Conservation (phyloP, 2,888 invertebrate species). For the Chaitophorus viminalis region DNA sequence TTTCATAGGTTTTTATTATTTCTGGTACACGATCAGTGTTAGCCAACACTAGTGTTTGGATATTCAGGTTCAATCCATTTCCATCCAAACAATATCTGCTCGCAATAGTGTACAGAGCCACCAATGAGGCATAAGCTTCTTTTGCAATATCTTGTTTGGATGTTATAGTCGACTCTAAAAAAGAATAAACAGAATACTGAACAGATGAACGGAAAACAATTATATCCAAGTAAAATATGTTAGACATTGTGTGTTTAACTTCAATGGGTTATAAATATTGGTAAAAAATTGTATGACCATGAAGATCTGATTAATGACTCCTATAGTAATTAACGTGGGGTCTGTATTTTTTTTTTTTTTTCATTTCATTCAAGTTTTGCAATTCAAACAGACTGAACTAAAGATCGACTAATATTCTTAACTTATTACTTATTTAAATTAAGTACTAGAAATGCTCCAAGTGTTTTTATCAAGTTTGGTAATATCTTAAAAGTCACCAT, state of each 20-base stretch:
- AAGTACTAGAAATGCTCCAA: too few species aligned
- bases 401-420: neutral
- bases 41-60: slow-evolving; percentile 42
- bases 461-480: too few species aligned
- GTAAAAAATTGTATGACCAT: neutral
- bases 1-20: slow-evolving; percentile 52
- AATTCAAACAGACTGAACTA: neutral
- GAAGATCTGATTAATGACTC: neutral
- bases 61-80: neutral
- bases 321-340: neutral
- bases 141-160: slow-evolving; percentile 60
- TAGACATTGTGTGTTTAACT: neutral
- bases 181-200: neutral
- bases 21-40: slow-evolving; percentile 34
- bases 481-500: too few species aligned
- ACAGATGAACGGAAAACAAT: neutral
- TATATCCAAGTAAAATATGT: neutral
- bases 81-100: slow-evolving; percentile 48
- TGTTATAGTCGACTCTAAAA: slow-evolving; percentile 37
- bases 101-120: slow-evolving; percentile 44
- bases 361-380: neutral
- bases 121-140: slow-evolving; percentile 58
- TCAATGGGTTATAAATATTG: neutral
- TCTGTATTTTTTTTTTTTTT: neutral
- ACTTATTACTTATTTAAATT: neutral